Conservation (phyloP, 2,797 vertebrate genomes). For the Buceros bicornis region DNA sequence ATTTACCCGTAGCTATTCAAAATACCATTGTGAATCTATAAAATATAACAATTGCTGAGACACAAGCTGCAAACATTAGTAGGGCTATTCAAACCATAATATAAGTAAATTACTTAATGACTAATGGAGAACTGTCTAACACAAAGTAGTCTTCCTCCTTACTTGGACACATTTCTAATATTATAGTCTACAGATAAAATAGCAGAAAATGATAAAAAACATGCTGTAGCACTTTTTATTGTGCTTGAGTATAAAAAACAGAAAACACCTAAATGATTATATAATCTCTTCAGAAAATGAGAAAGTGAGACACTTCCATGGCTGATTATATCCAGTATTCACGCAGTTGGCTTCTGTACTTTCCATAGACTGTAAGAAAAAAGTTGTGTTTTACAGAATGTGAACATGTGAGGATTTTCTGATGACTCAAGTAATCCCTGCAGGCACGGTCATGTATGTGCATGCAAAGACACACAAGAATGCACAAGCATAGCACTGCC, state of each 20-base stretch:
- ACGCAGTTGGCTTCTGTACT: background rate
- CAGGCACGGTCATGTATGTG: background rate
- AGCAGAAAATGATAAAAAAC: background rate
- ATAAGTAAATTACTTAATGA: conserved; percentile 41
- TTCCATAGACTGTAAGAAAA: background rate
- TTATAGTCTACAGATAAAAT: background rate
- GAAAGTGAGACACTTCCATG: background rate
- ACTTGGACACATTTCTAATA: conserved; percentile 3
- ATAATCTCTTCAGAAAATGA: background rate
- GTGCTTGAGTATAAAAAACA: background rate
- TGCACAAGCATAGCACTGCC: fast-evolving
- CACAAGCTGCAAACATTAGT: conserved; percentile 21
- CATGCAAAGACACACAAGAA: background rate
- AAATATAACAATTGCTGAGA: conserved; percentile 27
- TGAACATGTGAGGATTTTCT: background rate
- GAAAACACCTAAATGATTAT: background rate
- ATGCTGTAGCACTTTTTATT: background rate
- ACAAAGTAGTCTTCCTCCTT: background rate
- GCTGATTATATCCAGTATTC: background rate
- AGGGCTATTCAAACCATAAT: conserved; percentile 10
- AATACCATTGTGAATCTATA: conserved; percentile 20
- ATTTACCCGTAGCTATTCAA: conserved; percentile 8
- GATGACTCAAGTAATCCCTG: background rate
- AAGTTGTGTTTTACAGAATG: background rate
- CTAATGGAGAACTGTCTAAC: background rate